Evolutionary conservation across 2,113 vertebrate genomes (phyloP).

Genomic region (Puffinus mauretanicus): DNA sequence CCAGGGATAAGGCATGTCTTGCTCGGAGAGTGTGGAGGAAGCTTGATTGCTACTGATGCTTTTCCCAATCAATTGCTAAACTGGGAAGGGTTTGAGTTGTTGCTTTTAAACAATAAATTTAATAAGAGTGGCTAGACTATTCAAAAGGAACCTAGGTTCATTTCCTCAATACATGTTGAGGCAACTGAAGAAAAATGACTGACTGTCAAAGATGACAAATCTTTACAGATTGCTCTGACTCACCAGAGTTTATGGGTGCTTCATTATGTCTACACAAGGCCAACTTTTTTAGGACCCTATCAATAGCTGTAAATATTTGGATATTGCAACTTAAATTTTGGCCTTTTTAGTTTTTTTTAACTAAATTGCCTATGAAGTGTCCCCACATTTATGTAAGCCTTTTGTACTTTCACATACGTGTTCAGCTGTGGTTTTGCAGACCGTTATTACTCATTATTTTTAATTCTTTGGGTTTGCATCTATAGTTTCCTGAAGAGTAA

Average conservation of each 20-base stretch:
- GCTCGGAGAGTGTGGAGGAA: neutral
- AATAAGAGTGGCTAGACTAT: neutral
- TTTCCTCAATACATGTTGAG: slow-evolving; percentile 14
- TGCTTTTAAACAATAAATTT: slow-evolving; percentile 17
- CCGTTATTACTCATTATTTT: neutral
- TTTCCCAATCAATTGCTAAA: neutral
- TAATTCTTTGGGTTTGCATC: neutral
- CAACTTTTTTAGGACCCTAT: neutral
- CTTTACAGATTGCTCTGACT: neutral
- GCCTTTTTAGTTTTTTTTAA: neutral
- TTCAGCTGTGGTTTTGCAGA: neutral
- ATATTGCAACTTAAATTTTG: neutral
- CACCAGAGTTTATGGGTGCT: neutral
- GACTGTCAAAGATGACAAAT: neutral
- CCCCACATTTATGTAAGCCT: neutral
- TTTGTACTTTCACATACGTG: neutral
- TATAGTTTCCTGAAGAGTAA: neutral
- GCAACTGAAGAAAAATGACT: slow-evolving; percentile 4
- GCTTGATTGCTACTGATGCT: slow-evolving; percentile 7
- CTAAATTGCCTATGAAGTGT: neutral
- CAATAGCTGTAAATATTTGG: neutral
- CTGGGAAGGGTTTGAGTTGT: neutral
- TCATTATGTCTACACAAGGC: neutral
- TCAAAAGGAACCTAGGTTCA: neutral
- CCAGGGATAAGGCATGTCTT: neutral